A percentile compares a stretch with the other conserved stretches of the same genome.
These are phyloP conservation scores for Brachypteracias leptosomus DNA, from an alignment of 2,113 vertebrate genomes.

Conservation along the genomic window DNA sequence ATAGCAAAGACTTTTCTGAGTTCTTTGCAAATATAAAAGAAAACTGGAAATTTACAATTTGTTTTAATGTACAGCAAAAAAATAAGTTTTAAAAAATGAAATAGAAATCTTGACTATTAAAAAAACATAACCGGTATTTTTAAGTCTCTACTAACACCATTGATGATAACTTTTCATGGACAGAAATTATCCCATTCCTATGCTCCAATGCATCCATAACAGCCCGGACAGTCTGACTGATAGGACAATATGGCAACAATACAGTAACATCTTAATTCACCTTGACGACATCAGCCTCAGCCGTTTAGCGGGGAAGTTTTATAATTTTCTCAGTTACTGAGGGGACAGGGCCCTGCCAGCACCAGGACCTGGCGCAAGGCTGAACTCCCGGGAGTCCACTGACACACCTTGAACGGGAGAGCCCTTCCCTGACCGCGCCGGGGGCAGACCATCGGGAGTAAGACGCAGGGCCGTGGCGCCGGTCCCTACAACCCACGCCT, in stretches of 20 bases:
- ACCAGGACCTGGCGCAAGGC: background rate
- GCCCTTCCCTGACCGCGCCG: background rate
- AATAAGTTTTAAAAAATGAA: background rate
- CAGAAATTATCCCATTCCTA: background rate
- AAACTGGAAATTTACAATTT: background rate
- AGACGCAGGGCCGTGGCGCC: background rate
- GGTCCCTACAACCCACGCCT: no score
- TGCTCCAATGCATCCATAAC: rapidly evolving
- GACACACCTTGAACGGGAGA: background rate
- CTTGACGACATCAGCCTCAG: background rate
- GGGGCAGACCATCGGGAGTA: background rate
- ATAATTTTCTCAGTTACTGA: background rate
- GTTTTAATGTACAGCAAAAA: background rate
- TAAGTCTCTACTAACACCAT: background rate
- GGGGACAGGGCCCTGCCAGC: background rate
- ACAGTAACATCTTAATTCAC: background rate
- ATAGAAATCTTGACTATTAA: background rate
- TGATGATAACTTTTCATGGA: background rate
- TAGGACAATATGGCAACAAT: rapidly evolving
- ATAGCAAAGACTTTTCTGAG: background rate
- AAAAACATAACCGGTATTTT: rapidly evolving
- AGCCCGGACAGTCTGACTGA: background rate
- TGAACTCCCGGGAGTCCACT: background rate
- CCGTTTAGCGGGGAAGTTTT: background rate
- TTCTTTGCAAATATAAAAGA: background rate